phyloP scores from a whole-genome alignment of 2,113 vertebrate genomes.

The Tenebrosternarchus preto region DNA sequence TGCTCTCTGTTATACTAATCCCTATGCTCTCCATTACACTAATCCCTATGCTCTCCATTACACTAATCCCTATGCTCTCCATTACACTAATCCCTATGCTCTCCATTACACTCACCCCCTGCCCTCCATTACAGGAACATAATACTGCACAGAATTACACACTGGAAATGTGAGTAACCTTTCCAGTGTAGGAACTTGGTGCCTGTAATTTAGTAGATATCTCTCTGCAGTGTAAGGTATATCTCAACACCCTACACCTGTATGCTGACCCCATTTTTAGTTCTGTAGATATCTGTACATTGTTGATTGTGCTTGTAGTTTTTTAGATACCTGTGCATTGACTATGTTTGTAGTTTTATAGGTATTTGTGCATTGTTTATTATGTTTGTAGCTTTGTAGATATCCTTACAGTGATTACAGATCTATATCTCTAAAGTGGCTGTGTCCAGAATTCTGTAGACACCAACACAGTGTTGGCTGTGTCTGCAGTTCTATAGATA shows the following conservation, averaged over 20 bases:
- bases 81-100: no score
- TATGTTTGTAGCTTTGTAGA: not conserved
- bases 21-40: no score
- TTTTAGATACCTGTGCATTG: not conserved
- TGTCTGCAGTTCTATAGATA: slow-evolving; percentile 82
- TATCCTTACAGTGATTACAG: not conserved
- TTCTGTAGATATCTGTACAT: not conserved
- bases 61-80: no score
- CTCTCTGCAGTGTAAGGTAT: not conserved
- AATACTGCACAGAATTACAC: not conserved
- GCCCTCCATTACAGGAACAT: not conserved
- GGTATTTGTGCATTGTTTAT: not conserved
- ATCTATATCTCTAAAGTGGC: no score
- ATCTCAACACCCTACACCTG: no score
- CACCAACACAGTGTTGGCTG: slow-evolving; percentile 3
- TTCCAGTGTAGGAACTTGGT: no score
- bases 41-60: no score
- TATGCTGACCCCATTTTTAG: not conserved
- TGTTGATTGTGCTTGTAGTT: not conserved
- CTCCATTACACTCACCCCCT: not conserved
- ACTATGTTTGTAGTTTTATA: not conserved
- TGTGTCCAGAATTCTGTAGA: slow-evolving; percentile 54
- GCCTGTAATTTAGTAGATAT: not conserved
- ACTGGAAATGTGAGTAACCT: no score
- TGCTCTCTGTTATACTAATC: no score